Conservation (phyloP, 2,113 vertebrate species). For the Malurus melanocephalus region DNA sequence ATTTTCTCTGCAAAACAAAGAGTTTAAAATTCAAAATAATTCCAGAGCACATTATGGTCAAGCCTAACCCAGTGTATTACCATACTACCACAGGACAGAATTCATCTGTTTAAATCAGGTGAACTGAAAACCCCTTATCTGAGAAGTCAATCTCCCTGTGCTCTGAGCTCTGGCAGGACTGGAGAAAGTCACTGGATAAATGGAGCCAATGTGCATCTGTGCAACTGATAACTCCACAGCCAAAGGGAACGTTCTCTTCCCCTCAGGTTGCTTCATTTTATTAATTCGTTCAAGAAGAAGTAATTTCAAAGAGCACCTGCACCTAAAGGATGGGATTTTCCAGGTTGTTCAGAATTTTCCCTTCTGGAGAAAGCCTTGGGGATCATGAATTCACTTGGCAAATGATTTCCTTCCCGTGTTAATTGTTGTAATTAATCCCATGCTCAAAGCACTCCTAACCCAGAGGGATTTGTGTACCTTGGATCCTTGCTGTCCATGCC, state of each 20-base stretch:
- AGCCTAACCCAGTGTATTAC: background rate
- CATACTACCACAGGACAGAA: background rate
- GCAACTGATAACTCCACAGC: background rate
- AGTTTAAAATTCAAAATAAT: background rate
- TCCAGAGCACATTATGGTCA: background rate
- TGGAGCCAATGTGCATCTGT: background rate
- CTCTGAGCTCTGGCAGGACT: background rate
- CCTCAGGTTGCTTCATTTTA: background rate
- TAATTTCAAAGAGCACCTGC: background rate
- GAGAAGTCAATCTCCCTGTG: background rate
- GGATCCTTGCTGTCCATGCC: background rate
- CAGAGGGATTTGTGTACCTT: background rate
- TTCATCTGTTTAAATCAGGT: background rate
- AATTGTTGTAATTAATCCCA: background rate
- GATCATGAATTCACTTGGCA: background rate
- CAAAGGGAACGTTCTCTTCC: rapidly evolving
- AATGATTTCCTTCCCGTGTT: background rate
- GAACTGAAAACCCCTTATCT: background rate
- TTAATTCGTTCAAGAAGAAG: background rate
- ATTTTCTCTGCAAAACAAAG: background rate
- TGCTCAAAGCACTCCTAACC: background rate
- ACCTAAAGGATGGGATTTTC: background rate
- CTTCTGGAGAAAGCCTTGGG: background rate
- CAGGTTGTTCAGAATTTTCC: background rate
- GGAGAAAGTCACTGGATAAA: background rate